These are phyloP conservation scores for zebrafish (Danio rerio) DNA, from an alignment of 2,113 vertebrate species.

Conservation along the genomic window GRCz12tu NC_133191.1:46006001-46006500, in stretches of 20 bases:
- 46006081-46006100: constrained; percentile 71
- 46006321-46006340: background rate
- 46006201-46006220: background rate
- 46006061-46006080: constrained; percentile 86
- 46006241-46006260: background rate
- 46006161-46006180: constrained; percentile 90
- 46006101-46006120: constrained; percentile 83
- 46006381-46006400: background rate
- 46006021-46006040: background rate
- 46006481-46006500: too few species aligned
- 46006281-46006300: background rate
- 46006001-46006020: background rate
- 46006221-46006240: background rate
- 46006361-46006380: background rate
- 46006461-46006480: background rate
- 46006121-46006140: constrained; percentile 90
- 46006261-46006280: background rate
- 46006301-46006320: background rate
- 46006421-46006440: background rate
- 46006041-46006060: constrained; percentile 90
- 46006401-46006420: background rate
- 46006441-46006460: background rate
- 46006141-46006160: constrained; percentile 95
- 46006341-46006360: background rate
- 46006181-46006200: constrained; percentile 77